A percentile compares a stretch with the other conserved stretches of the same genome.
Conservation (phyloP, 2,113 vertebrate species). For the Pelvicachromis taeniatus region DNA sequence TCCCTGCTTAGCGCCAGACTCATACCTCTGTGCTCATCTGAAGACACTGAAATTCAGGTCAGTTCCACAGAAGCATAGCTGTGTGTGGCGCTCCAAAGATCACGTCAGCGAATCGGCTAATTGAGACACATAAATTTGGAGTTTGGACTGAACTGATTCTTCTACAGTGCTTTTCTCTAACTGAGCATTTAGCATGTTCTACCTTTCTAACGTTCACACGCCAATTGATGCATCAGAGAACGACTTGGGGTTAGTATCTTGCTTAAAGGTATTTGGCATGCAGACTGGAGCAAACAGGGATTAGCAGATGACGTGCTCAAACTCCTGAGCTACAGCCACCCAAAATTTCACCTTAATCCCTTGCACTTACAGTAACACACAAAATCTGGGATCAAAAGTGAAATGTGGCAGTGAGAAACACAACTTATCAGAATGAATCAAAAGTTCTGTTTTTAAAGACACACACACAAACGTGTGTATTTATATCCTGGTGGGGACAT, state of each 20-base stretch:
- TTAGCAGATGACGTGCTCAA: neutral
- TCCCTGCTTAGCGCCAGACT: slow-evolving; percentile 82
- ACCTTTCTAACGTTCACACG: neutral
- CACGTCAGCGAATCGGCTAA: neutral
- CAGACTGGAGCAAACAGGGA: neutral
- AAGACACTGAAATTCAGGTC: slow-evolving; percentile 85
- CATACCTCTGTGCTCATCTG: slow-evolving; percentile 68
- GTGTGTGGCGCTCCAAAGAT: neutral
- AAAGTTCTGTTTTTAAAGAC: too few relatives aligned
- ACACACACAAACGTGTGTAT: too few relatives aligned
- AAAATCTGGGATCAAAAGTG: neutral
- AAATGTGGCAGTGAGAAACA: neutral
- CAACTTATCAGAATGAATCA: neutral
- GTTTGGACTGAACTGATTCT: neutral
- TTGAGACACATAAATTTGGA: neutral
- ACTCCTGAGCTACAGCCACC: neutral
- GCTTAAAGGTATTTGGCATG: neutral
- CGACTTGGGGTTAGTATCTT: fast-evolving
- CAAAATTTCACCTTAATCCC: neutral
- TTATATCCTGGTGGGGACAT: too few relatives aligned
- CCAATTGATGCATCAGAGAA: neutral
- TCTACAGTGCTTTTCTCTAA: neutral
- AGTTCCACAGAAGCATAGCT: neutral
- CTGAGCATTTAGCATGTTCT: fast-evolving
- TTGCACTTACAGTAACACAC: fast-evolving